phyloP scores from a whole-genome alignment of 1,140 invertebrate genomes.

The Lordiphosa clarofinis region DNA sequence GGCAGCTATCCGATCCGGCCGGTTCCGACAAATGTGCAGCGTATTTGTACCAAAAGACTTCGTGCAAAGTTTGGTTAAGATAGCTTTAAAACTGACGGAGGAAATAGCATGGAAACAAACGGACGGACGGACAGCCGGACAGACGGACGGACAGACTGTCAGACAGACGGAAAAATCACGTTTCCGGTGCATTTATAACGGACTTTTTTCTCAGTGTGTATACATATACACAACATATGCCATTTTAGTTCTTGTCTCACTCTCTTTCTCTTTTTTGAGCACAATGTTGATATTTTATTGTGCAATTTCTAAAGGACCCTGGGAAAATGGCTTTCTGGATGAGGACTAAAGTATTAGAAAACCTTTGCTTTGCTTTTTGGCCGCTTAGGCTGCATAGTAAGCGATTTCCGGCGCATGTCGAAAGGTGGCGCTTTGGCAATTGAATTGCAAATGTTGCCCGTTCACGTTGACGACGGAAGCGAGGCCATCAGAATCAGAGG shows the following conservation, averaged over 20 bases:
- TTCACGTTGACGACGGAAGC: constrained; percentile 63
- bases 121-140: too few relatives aligned
- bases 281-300: constrained; percentile 67
- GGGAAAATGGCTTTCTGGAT: constrained; percentile 4
- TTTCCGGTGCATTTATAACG: too few relatives aligned
- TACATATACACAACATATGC: too few relatives aligned
- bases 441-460: constrained; percentile 70
- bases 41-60: too few relatives aligned
- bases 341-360: constrained; percentile 48
- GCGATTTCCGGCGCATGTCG: constrained; percentile 66
- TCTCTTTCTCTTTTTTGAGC: constrained; percentile 24
- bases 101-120: too few relatives aligned
- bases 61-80: too few relatives aligned
- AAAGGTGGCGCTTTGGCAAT: constrained; percentile 71
- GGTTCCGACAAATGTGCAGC: too few relatives aligned
- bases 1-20: too few relatives aligned
- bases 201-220: too few relatives aligned
- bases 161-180: too few relatives aligned
- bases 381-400: constrained; percentile 60
- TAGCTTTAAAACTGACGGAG: too few relatives aligned
- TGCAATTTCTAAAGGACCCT: constrained; percentile 50
- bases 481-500: constrained; percentile 52
- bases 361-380: constrained; percentile 24
- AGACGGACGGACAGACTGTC: too few relatives aligned
- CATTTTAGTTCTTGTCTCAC: constrained; percentile 47